A percentile compares a stretch with the other conserved stretches of the same genome.
These are phyloP conservation scores for Sarcophaga peregrina DNA, from an alignment of 1,140 invertebrate species.

Conservation along the genomic window DNA sequence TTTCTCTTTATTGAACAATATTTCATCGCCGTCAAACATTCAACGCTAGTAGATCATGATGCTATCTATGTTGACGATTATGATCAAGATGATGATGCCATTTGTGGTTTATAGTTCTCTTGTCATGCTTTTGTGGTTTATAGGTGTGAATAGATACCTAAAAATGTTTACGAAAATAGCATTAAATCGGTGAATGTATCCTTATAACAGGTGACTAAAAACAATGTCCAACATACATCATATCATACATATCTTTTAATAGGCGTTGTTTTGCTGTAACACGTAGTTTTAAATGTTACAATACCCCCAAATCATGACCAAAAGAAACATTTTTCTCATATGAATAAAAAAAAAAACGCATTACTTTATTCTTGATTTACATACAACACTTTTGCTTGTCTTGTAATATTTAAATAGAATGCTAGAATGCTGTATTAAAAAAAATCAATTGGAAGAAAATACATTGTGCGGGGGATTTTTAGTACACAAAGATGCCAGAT, in stretches of 20 bases:
- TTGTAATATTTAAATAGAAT: neutral
- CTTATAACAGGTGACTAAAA: slow-evolving; percentile 20
- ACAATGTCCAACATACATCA: no score
- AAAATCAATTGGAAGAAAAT: neutral
- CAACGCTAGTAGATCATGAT: neutral
- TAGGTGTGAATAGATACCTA: neutral
- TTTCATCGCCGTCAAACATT: neutral
- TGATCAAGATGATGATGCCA: neutral
- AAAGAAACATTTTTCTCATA: no score
- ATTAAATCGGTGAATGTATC: neutral
- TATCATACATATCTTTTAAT: no score
- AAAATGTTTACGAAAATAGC: neutral
- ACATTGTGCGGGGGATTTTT: neutral
- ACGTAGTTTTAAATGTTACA: neutral
- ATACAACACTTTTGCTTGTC: neutral
- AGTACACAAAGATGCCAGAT: neutral
- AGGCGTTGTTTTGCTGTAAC: neutral
- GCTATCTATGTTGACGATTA: neutral
- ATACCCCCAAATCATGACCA: neutral
- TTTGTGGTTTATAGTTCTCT: no score
- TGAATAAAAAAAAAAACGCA: no score
- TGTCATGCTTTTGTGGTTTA: no score
- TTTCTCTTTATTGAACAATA: neutral
- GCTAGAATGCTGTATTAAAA: neutral
- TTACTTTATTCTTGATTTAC: no score